Evolutionary conservation across 2,113 vertebrate species (phyloP), one percentile per base, ranked within the genome.

Genomic region (Ovibos moschatus): DNA sequence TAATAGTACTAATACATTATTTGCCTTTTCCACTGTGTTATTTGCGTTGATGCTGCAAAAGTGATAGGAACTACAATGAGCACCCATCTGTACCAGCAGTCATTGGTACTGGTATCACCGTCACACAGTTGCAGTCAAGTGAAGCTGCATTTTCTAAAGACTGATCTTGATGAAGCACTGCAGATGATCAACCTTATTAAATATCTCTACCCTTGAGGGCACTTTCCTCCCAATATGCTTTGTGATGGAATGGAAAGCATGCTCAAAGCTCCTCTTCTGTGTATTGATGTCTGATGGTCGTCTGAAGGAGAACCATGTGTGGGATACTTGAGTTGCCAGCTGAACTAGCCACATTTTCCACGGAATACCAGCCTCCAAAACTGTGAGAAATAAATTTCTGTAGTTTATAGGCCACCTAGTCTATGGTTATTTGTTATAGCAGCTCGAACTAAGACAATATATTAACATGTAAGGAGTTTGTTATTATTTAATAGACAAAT

Each of bases 401-500:
- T 83, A 25, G 14, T 43, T 50, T 85, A 89, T 67, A 36, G 64
- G 60, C 51, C 33, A 47, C 64, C 30, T 60, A 17, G 28, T n/a
- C 43, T 19, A 21, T n/a, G 53, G 45, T 33, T 36, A 28, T 67
- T 43, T 84, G 19, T 67, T 27, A 51, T 1, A 50, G 53, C 21
- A 51, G 79, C 53, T 53, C 14, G 1, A 84, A 27, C 17, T 33
- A 78, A 85, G 43, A 53, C 23, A 15, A 21, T 45, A 36, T 45
- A 14, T 90, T 67, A 57, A 83, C 16, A 89, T 45, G 50, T 16
- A 57, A 83, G 79, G 30, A 13, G 15, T 19, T 83, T 83, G 11
- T 47, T 92, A 55, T 16, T 60, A 93, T 78, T 82, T 87, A 58
- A 92, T 76, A 30, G 85, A 87, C 55, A 62, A 92, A 55, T 76